Conservation (phyloP, 2,113 vertebrate genomes). For the Trogon melanurus region DNA sequence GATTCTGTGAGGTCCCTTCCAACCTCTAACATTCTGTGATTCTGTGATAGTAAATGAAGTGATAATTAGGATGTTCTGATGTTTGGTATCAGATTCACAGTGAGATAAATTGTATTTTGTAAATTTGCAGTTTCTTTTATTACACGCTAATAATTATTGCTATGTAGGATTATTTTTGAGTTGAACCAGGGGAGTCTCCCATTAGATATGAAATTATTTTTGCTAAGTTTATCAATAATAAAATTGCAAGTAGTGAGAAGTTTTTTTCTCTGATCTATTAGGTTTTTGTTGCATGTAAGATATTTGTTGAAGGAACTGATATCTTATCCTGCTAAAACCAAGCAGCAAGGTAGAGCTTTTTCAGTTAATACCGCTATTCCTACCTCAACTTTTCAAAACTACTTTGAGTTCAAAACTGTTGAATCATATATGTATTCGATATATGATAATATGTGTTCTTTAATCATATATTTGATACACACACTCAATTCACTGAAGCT, state of each 20-base stretch:
- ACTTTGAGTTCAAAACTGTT: background rate
- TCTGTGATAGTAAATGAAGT: background rate
- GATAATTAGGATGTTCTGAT: background rate
- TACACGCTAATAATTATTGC: background rate
- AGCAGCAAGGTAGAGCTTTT: background rate
- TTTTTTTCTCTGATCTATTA: background rate
- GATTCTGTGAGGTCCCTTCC: too few species aligned
- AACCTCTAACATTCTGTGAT: too few species aligned
- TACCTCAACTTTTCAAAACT: background rate
- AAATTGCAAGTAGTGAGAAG: background rate
- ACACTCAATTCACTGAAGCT: background rate
- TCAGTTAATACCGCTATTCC: background rate
- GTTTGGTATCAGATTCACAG: background rate
- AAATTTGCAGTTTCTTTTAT: background rate
- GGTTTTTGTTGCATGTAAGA: background rate
- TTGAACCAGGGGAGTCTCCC: background rate
- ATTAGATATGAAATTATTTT: constrained; percentile 5
- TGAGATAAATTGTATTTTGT: background rate
- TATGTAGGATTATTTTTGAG: background rate
- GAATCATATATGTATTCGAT: background rate
- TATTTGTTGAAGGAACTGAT: background rate
- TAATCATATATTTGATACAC: background rate
- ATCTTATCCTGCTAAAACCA: background rate
- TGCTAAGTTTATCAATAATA: background rate
- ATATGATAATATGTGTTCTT: background rate